Evolutionary conservation across 2,797 vertebrate species (phyloP), one percentile per base, ranked within the genome.

Genomic region (Numenius phaeopus): DNA sequence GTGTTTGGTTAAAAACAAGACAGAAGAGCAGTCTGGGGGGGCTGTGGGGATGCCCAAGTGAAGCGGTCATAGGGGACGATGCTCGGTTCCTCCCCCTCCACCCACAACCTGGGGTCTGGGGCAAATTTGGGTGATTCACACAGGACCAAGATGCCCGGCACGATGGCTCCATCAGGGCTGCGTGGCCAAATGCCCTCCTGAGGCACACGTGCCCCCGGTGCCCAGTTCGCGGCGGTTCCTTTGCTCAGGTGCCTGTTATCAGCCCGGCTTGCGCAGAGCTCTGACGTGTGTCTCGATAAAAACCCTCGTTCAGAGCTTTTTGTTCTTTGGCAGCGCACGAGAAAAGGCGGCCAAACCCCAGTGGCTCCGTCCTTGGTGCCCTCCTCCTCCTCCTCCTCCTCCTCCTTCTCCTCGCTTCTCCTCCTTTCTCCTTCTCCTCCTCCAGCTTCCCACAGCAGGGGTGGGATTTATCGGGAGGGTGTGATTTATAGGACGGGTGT

Each of bases 211-310:
- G 40, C 3, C 42, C 2, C 27, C 3, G 0, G 34, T 50, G 49
- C 54, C 47, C 3, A 1, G 1, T 4, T 37, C 27, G 2, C 9
- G 2, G 4, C 0, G 0, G n/a, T n/a, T 32, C 42, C 57, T 72
- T 46, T 40, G 75, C 75, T 83, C 71, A 27, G 58, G 46, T 29
- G 15, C 10, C 32, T 27, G 49, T 58, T 80, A 70, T 54, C 82
- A 70, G 75, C 54, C 34, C 5, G 0, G 55, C 42, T 89, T 80
- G 52, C 5, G 0, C 57, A n/a, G 20, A 61, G 79, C 85, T 58
- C 82, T 91, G 90, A 73, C 1, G 8, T 27, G 76, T 1, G 1
- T 30, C 32, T n/a, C 0, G 5, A 91, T 85, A 73, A 83, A 87
- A 89, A 29, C 18, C 5, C 58, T 77, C 7, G 3, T 49, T 83